These are phyloP conservation scores for Aproaerema taeniolella DNA, from an alignment of 2,888 invertebrate genomes.

Conservation along the genomic window DNA sequence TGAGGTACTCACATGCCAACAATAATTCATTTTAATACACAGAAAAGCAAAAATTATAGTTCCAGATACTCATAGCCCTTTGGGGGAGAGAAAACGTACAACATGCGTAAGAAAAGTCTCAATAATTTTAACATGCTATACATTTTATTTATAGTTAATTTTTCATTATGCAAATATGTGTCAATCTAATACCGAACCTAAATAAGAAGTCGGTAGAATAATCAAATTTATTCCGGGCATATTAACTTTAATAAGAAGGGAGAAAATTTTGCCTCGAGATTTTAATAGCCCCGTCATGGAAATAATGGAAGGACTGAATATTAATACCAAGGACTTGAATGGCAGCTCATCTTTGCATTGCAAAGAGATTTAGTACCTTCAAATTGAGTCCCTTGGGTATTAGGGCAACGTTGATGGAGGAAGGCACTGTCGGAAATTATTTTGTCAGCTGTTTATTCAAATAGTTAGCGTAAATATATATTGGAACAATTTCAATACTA, in stretches of 20 bases:
- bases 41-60: no score
- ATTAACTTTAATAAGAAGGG: slow-evolving; percentile 39
- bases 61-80: no score
- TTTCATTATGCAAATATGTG: slow-evolving; percentile 8
- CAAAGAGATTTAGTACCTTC: slow-evolving; percentile 45
- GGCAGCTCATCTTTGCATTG: slow-evolving; percentile 53
- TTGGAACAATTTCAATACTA: no score
- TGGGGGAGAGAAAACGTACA: no score
- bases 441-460: neutral
- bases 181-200: slow-evolving; percentile 11
- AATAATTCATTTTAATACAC: no score
- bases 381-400: slow-evolving; percentile 4
- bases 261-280: slow-evolving; percentile 42
- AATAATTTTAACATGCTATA: no score
- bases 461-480: neutral
- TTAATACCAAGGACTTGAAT: slow-evolving; percentile 55
- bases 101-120: neutral
- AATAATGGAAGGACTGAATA: slow-evolving; percentile 61
- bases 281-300: slow-evolving; percentile 54
- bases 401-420: neutral
- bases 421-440: neutral
- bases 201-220: slow-evolving; percentile 24
- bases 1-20: no score
- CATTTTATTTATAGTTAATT: no score
- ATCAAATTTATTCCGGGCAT: slow-evolving; percentile 45